These are phyloP conservation scores for Nannoperca australis DNA, from an alignment of 2,797 vertebrate genomes.

Conservation along the genomic window DNA sequence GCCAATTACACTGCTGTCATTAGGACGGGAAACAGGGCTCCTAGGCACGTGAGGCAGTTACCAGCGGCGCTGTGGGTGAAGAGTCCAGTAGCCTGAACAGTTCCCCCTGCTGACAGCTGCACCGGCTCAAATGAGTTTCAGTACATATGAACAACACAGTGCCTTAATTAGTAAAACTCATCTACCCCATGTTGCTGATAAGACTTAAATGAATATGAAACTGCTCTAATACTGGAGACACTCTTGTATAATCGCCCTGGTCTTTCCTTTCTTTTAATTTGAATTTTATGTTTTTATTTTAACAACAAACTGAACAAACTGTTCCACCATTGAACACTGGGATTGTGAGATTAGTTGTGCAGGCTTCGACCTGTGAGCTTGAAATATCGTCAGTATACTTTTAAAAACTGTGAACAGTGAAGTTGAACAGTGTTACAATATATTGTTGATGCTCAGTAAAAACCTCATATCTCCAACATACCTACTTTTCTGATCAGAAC, in stretches of 20 bases:
- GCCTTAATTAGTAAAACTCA: background rate
- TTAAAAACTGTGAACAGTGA: background rate
- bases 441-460: background rate
- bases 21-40: conserved; percentile 52
- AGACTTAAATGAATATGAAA: background rate
- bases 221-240: background rate
- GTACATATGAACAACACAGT: background rate
- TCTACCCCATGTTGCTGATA: background rate
- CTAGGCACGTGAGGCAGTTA: conserved; percentile 22
- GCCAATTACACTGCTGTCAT: conserved; percentile 47
- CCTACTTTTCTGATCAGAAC: background rate
- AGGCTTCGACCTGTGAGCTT: background rate
- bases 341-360: background rate
- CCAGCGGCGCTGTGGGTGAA: background rate
- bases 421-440: background rate
- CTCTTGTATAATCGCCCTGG: background rate
- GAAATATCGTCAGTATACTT: background rate
- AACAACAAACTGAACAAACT: background rate
- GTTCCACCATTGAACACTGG: background rate
- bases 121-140: background rate
- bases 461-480: background rate
- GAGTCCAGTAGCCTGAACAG: conserved; percentile 44
- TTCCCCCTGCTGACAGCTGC: conserved; percentile 1
- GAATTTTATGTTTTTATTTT: background rate
- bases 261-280: background rate